Conservation (phyloP, 1,140 invertebrate species). For the Leptonema lineaticorne region DNA sequence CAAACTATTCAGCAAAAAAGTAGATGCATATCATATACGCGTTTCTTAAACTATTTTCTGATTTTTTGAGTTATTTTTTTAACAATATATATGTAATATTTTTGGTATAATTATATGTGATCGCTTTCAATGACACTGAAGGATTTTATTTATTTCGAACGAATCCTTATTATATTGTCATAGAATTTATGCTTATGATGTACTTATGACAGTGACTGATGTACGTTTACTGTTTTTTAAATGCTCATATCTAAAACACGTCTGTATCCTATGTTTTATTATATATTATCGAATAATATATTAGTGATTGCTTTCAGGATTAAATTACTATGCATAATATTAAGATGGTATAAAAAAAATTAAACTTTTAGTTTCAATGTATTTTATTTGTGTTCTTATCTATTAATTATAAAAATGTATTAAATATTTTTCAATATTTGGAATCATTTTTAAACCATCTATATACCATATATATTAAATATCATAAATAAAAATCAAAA, state of each 20-base stretch:
- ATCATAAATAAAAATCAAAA: too few species aligned
- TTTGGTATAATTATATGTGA: background rate
- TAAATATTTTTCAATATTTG: too few species aligned
- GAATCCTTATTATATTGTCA: background rate
- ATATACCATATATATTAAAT: too few species aligned
- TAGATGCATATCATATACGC: conserved; percentile 17
- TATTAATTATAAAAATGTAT: too few species aligned
- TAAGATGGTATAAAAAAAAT: too few species aligned
- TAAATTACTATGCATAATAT: too few species aligned
- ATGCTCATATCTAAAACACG: background rate
- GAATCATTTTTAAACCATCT: too few species aligned
- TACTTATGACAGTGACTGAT: conserved; percentile 2
- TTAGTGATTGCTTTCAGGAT: too few species aligned
- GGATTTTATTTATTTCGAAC: background rate
- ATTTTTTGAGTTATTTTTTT: too few species aligned
- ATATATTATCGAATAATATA: background rate
- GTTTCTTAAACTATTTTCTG: too few species aligned
- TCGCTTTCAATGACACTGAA: background rate
- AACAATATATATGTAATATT: background rate
- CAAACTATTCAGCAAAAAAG: background rate
- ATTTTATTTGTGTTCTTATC: too few species aligned
- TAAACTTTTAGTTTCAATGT: too few species aligned
- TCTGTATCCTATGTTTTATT: background rate
- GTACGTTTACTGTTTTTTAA: background rate
- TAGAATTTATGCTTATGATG: background rate